These are phyloP conservation scores for Mormyrus proboscirostris DNA, from an alignment of 2,797 vertebrate species.

Conservation along the genomic window DNA sequence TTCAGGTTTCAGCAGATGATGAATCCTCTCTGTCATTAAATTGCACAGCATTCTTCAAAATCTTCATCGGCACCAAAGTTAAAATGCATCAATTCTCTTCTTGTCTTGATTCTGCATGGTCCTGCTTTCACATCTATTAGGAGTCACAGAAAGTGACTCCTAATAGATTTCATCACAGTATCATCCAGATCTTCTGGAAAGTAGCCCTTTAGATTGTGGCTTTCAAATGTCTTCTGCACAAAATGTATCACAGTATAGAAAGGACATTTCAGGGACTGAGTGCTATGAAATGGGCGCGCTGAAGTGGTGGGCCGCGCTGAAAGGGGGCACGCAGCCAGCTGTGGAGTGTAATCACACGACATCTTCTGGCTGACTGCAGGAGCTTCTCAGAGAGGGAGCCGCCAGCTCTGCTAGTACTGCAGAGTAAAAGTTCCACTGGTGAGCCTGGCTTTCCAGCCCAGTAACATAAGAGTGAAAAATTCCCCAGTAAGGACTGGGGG, in stretches of 20 bases:
- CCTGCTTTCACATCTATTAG: neutral
- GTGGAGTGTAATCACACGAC: slow-evolving; percentile 20
- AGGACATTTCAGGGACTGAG: neutral
- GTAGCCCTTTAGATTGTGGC: neutral
- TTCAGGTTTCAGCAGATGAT: neutral
- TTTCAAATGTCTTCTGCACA: neutral
- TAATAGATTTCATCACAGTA: no score
- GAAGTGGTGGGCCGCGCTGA: neutral
- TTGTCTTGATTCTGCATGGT: neutral
- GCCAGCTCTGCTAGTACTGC: neutral
- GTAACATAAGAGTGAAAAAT: neutral
- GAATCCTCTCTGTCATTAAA: neutral
- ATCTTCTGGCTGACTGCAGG: neutral
- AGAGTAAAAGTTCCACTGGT: neutral
- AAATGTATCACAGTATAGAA: neutral
- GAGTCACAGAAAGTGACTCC: neutral
- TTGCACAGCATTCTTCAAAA: neutral
- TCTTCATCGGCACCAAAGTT: neutral
- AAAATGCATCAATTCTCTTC: neutral
- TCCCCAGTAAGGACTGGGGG: neutral
- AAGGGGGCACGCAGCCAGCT: neutral
- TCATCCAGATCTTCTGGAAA: neutral
- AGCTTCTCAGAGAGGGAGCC: neutral
- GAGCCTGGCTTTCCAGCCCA: neutral
- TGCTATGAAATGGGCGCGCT: neutral